Evolutionary conservation across 2,113 vertebrate genomes (phyloP).

Genomic region (Micromys minutus): DNA sequence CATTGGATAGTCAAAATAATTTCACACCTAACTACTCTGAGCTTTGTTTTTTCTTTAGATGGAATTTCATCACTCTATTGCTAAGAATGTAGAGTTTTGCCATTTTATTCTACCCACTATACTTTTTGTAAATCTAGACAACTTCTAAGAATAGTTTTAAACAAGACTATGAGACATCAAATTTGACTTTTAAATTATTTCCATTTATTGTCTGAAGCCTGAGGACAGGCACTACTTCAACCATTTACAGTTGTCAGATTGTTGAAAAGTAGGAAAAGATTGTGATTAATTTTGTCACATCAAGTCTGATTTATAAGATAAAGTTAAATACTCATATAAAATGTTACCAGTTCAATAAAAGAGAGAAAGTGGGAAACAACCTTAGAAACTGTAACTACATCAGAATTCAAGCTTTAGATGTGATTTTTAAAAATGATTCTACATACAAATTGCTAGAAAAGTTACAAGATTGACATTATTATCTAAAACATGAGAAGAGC

Average conservation of each 20-base stretch:
- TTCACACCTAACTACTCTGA: not conserved
- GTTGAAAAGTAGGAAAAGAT: conserved; percentile 51
- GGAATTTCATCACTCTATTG: not conserved
- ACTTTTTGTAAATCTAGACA: conserved; percentile 40
- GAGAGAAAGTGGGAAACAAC: not conserved
- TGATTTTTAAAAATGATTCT: not conserved
- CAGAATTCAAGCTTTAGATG: conserved; percentile 29
- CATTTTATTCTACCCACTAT: conserved; percentile 11
- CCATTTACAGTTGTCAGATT: conserved; percentile 25
- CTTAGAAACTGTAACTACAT: conserved; percentile 20
- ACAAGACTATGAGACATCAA: conserved; percentile 13
- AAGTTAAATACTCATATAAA: conserved; percentile 51
- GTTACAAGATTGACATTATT: conserved; percentile 51
- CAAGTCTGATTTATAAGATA: conserved; percentile 52
- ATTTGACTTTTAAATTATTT: conserved; percentile 56
- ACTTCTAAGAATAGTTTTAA: conserved; percentile 27
- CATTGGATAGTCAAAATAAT: not conserved
- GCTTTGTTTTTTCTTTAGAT: conserved; percentile 28
- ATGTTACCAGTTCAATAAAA: conserved; percentile 45
- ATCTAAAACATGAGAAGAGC: conserved; percentile 47
- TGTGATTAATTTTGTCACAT: conserved; percentile 52
- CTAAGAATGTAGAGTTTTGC: conserved; percentile 5
- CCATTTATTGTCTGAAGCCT: conserved; percentile 1
- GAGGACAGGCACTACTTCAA: not conserved
- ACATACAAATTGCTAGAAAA: conserved; percentile 21